Conservation (phyloP, 2,113 vertebrate genomes). For the Laterallus jamaicensis region DNA sequence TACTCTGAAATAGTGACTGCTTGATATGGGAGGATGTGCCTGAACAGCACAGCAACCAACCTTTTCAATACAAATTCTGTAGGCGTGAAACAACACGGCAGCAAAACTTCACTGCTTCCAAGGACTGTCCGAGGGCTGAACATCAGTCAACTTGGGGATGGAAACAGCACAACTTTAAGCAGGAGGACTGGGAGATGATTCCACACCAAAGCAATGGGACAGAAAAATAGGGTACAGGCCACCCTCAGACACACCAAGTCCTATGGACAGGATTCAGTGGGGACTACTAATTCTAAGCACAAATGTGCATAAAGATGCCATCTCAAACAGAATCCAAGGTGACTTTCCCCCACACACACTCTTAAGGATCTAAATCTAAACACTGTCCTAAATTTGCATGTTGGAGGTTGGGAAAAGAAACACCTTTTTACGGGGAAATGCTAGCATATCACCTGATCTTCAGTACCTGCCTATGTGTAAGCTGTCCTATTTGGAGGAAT, state of each 20-base stretch:
- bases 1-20: neutral
- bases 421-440: neutral
- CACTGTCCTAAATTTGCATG: neutral
- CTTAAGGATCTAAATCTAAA: neutral
- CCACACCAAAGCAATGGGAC: neutral
- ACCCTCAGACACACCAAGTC: neutral
- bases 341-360: rapidly evolving
- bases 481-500: neutral
- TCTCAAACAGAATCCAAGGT: neutral
- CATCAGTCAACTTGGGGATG: neutral
- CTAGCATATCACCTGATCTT: neutral
- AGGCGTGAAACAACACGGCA: neutral
- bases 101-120: neutral
- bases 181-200: rapidly evolving
- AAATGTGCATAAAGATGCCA: neutral
- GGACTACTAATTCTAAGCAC: neutral
- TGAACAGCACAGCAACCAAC: neutral
- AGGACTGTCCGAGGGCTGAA: neutral
- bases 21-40: neutral
- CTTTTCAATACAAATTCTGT: neutral
- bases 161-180: neutral
- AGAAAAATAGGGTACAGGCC: neutral
- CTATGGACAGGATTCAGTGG: neutral
- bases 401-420: neutral
- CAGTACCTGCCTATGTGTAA: neutral